Base-by-base conservation (phyloP, 2,888 invertebrate genomes). In the Monochamus alternatus region DNA sequence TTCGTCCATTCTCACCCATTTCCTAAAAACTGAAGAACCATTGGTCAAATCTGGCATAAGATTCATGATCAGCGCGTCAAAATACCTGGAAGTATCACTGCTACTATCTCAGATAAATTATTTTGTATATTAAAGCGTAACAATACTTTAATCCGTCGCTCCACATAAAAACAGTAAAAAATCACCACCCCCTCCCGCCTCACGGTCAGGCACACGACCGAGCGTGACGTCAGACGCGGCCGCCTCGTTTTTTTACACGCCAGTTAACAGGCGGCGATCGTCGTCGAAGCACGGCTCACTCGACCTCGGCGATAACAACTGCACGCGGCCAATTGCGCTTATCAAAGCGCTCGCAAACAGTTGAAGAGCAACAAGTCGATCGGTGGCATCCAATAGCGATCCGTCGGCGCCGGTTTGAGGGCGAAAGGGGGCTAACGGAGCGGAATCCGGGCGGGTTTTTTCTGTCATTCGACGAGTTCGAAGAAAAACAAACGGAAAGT, bases 231-330 rank as follows among this genome's bases (percentile, higher is more conserved):
- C 74, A 55, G n/a, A 14, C 63, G 14, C 69, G 55, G 73, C 66
- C 73, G 62, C 67, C 67, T 67, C 74, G 74, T 62, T 67, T 58
- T 74, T 47, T 74, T 44, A 62, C 66, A 60, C 60, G n/a, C 68
- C 59, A 68, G 74, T 74, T 55, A 55, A 68, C 74, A 31, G 68
- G 31, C 62, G 55, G 63, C 69, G 64, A 51, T 12, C 62, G 62
- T 62, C 12, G 68, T 52, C 52, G 38, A 3, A 10, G 47, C 47
- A 47, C 47, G 47, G 47, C 47, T 8, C 3, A 3, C 10, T 47
- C 47, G 47, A 47, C 12, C 3, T 3, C 38, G 3, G 12, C 43
- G 44, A 58, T 14, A 58, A 58, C n/a, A 58, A 58, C 14, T 58
- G 30, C 9, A 32, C 12, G n/a, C 58, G n/a, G 30, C 14, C 22